Base-by-base conservation (phyloP, 2,113 vertebrate species). In the Opisthocomus hoazin region DNA sequence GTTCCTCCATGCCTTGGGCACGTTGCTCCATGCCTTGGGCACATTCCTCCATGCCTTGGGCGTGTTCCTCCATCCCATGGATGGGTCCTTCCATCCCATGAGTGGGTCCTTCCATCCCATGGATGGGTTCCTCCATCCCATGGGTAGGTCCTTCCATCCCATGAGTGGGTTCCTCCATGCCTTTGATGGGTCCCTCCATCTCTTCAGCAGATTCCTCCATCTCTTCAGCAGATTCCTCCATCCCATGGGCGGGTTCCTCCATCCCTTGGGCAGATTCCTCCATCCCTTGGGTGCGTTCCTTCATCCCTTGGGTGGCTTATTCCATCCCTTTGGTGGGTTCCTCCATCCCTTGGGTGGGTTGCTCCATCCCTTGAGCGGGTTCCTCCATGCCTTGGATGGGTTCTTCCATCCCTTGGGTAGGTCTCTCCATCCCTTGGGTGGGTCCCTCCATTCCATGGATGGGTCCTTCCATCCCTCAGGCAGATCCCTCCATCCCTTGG, bases 121-220 rank as follows among this genome's bases (percentile, higher is more conserved):
- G 24, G 1, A 4, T 9, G 5, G 5, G 11, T 58, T 9, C 9
- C 3, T 37, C 22, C 60, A 39, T 63, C 46, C 41, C 12, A 1
- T 27, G 36, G 11, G 8, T 1, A 0, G 4, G 11, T 37, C 12
- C 11, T 15, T 56, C 8, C 30, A 9, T 84, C 43, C 41, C 34
- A 1, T 12, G 34, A 3, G 8, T 1, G 0, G 18, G 17, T 46
- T 1, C 32, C 54, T 76, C 8, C n/a, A 15, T 77, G 27, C 27
- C 45, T 7, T 8, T 29, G 15, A 3, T 2, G 1, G 5, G n/a
- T 50, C 4, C 14, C 9, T 63, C 29, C 22, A 12, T 57, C 43
- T 22, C 16, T 11, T 37, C 15, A 12, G 9, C 2, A 1, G 5
- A n/a, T 58, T 14, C 9, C 6, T 76, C 6, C 24, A 32, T 77